Evolutionary conservation across 2,113 vertebrate genomes (phyloP).

Genomic region (Alectura lathami): DNA sequence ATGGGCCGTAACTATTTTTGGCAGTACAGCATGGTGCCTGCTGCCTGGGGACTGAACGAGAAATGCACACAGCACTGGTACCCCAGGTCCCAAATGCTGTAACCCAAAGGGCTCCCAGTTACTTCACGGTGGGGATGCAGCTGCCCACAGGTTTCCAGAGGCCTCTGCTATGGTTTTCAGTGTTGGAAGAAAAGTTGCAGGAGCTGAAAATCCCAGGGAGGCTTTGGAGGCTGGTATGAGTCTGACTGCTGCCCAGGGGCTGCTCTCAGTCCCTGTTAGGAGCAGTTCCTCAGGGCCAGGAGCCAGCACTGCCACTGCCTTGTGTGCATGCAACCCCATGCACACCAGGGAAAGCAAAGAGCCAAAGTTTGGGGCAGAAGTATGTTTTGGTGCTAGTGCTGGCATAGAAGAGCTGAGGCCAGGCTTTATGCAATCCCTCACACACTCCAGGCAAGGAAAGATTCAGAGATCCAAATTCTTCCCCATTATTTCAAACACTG

Average conservation of each 20-base stretch:
- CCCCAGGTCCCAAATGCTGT: fast-evolving
- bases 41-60: neutral
- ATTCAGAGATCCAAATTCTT: neutral
- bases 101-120: neutral
- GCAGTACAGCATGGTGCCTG: neutral
- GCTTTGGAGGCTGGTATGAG: neutral
- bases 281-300: neutral
- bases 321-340: too few species aligned
- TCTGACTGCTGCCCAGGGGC: neutral
- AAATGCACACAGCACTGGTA: fast-evolving
- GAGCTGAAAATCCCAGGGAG: neutral
- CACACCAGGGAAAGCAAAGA: neutral
- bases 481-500: neutral
- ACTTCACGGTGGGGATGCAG: neutral
- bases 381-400: fast-evolving
- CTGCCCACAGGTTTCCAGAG: neutral
- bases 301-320: neutral
- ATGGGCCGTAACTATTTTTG: neutral
- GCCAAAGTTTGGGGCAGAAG: neutral
- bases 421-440: fast-evolving
- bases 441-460: neutral
- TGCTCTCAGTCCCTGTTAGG: neutral
- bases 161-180: neutral
- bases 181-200: neutral
- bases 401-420: neutral